Base-by-base conservation (phyloP, 2,113 vertebrate genomes). In the Caranx ignobilis region DNA sequence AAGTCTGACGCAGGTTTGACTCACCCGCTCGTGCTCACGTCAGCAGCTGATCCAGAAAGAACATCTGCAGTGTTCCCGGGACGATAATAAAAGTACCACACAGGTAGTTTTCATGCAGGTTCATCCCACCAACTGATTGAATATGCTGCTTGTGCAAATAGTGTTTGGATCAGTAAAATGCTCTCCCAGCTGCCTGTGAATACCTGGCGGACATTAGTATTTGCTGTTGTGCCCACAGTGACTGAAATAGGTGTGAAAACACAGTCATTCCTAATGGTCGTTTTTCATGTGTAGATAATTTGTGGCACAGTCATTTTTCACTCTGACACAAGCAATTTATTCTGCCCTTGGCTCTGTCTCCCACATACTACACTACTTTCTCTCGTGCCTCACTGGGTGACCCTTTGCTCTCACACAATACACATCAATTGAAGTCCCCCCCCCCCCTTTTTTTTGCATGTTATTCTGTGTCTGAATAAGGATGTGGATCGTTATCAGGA, bases 1-100 rank as follows among this genome's bases (percentile, higher is more conserved):
- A 71, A 41, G 90, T 88, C 82, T 94, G 92, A 93, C 93, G 92
- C 92, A 94, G 87, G 93, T 93, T 93, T 94, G 95, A 95, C 88
- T 94, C 94, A 95, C 89, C 77, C 15, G 71, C 67, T 82, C 83
- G 75, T 78, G 87, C 72, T 18, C 63, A 93, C 95, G 94, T 95
- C 94, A 95, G 84, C 70, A 83, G 47, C 54, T 63, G 77, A 71
- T 81, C 21, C 15, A 70, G 54, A 48, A 37, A 21, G 39, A 74
- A 61, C 84, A 89, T 91, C 91, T 91, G 91, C 89, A 92, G 82
- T 90, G 80, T 82, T 88, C 82, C 66, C 79, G 52, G 75, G 54
- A 79, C n/a, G 62, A 66, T 68, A 59, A 35, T 34, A 57, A 43
- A 11, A 63, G 0, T 61, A 32, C 50, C 54, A 60, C 62, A 54